Percentiles rank a stretch among this genome's conserved stretches.
Evolutionary conservation across 2,888 invertebrate genomes (phyloP).

Genomic region (Apodemia zela): DNA sequence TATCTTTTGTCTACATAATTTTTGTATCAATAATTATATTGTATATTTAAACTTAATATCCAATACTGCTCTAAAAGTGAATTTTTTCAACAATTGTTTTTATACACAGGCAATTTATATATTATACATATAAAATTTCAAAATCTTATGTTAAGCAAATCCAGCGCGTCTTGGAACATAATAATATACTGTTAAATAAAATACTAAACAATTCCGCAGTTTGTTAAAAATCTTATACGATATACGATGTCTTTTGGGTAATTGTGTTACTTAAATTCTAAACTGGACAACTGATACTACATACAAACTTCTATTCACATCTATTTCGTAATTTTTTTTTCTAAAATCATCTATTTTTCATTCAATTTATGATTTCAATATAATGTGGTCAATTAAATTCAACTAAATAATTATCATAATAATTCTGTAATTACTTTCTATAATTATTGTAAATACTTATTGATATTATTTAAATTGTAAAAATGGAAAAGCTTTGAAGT

Average conservation of each 20-base stretch:
- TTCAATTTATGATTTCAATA: neutral
- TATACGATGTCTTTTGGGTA: conserved; percentile 26
- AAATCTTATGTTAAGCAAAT: conserved; percentile 9
- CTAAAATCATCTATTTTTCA: neutral
- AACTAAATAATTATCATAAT: too few relatives aligned
- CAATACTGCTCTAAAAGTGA: neutral
- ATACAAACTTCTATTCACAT: conserved; percentile 9
- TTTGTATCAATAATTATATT: neutral
- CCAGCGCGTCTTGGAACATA: neutral
- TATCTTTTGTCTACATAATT: neutral
- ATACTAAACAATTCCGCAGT: neutral
- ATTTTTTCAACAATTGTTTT: neutral
- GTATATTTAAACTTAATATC: neutral
- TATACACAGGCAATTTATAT: conserved; percentile 3
- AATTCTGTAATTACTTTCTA: too few relatives aligned
- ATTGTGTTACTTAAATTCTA: conserved; percentile 23
- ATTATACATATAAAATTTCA: neutral
- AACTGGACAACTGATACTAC: conserved; percentile 21
- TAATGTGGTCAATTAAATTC: conserved; percentile 2
- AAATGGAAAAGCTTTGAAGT: too few relatives aligned
- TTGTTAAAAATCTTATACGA: conserved; percentile 11
- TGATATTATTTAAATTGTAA: too few relatives aligned
- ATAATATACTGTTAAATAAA: neutral
- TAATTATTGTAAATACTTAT: too few relatives aligned
- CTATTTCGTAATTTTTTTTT: conserved; percentile 17